Evolutionary conservation across 2,888 invertebrate species (phyloP), one percentile per base, ranked within the genome.

Genomic region (Abscondita cerata): DNA sequence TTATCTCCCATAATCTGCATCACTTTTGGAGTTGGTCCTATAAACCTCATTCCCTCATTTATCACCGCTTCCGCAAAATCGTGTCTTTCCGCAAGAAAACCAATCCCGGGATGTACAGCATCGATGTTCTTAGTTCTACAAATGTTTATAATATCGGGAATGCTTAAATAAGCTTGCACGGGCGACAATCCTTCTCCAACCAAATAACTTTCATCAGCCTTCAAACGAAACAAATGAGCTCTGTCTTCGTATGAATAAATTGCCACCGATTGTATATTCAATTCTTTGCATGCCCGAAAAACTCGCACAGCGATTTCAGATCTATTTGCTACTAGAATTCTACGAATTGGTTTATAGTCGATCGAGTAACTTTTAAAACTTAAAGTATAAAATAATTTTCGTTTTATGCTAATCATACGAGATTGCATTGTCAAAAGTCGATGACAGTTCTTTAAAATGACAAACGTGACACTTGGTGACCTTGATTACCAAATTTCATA

Each of bases 1-100:
- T 99, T 99, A 81, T 99, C 99, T 47, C 99, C 99, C 99, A 99
- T 99, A 80, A 93, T 91, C 69, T 93, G 91, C 6, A 99, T 98
- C 20, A 98, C 98, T 63, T 84, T 86, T 0, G 98, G 96, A 0
- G 92, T 86, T 0, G 99, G 99, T 0, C 99, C 99, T 76, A 99
- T 95, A 81, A 99, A 99, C 36, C 93, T 86, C 52, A 99, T 88
- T 0, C 96, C 97, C 9, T 95, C 92, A 80, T 97, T 91, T 62
- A 90, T 86, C 67, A 97, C 91, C 0, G 98, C 93, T 77, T 95
- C 91, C 0, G 98, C 98, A 81, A 99, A 99, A 77, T 99, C 98
- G 13, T 96, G 87, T 75, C 96, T 85, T 80, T 97, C 97, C 3
- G 96, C 96, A 1, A 98, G 83, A 75, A 97, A 91, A 5, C 96